Conservation (phyloP, 2,888 invertebrate species). For the Serripes groenlandicus region DNA sequence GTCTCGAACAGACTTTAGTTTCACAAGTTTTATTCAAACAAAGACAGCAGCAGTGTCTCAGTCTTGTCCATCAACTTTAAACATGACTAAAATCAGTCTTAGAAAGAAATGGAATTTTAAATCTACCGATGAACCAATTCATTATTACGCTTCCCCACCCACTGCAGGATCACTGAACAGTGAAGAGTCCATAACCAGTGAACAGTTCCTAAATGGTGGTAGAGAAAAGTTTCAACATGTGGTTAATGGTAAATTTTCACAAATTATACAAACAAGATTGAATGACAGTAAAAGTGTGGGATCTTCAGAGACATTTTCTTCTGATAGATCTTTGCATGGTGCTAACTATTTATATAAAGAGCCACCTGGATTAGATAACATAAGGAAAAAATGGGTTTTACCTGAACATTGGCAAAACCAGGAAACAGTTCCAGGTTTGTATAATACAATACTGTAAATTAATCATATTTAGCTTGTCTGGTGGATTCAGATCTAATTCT, state of each 20-base stretch:
- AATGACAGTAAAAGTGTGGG: not conserved
- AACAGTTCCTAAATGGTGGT: not conserved
- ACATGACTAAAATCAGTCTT: constrained; percentile 12
- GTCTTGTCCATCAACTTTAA: constrained; percentile 33
- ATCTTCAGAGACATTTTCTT: not conserved
- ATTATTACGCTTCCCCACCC: constrained; percentile 22
- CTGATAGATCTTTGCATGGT: not conserved
- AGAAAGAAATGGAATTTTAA: constrained; percentile 56
- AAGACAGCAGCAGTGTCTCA: constrained; percentile 36
- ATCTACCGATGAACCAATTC: constrained; percentile 48
- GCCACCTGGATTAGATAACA: not conserved
- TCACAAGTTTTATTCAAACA: not conserved
- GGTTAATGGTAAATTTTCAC: not conserved
- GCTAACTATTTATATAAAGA: not conserved
- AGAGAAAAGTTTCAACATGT: not conserved
- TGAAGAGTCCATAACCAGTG: not conserved
- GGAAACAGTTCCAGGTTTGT: constrained; percentile 37
- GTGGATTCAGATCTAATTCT: no score
- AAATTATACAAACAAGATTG: not conserved
- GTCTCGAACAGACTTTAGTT: not conserved
- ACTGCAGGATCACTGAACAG: constrained; percentile 23
- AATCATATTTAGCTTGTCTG: no score
- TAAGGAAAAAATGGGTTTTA: constrained; percentile 59
- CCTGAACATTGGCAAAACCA: constrained; percentile 57
- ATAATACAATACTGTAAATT: no score